Percentiles rank a stretch among this genome's conserved stretches.
Conservation (phyloP, 2,113 vertebrate species). For the Perca schrenkii region DNA sequence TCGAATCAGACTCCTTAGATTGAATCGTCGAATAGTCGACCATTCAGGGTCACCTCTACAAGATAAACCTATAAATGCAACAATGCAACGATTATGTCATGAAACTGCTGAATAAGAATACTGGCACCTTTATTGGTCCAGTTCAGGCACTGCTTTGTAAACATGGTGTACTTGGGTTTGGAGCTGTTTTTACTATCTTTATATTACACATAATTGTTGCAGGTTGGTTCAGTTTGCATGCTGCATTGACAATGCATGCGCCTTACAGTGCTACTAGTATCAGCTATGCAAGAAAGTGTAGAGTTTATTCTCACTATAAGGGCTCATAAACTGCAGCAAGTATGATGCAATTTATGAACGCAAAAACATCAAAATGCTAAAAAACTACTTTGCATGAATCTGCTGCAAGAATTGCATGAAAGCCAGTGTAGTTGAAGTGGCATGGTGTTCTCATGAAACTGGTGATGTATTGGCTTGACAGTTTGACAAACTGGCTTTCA, state of each 20-base stretch:
- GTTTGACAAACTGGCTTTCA: conserved; percentile 48
- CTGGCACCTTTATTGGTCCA: no score
- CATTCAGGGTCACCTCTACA: no score
- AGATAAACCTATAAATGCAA: no score
- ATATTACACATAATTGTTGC: no score
- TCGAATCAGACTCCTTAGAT: no score
- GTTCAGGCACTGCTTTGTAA: no score
- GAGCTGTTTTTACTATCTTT: no score
- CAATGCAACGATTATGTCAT: no score
- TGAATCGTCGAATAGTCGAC: no score
- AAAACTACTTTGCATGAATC: background rate
- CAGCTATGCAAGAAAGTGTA: background rate
- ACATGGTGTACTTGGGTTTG: no score
- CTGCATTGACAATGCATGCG: background rate
- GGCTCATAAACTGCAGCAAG: background rate
- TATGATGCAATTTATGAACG: conserved; percentile 12
- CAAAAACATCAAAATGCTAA: background rate
- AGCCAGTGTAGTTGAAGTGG: background rate
- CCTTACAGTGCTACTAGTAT: background rate
- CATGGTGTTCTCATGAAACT: conserved; percentile 4
- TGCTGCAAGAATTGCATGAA: background rate
- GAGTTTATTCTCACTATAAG: background rate
- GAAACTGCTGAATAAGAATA: no score
- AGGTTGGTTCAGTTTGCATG: no score
- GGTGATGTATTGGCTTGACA: conserved; percentile 43